Percentiles rank a stretch among this genome's conserved stretches.
phyloP scores from a whole-genome alignment of 2,113 vertebrate species.

The Cygnus buccinator region DNA sequence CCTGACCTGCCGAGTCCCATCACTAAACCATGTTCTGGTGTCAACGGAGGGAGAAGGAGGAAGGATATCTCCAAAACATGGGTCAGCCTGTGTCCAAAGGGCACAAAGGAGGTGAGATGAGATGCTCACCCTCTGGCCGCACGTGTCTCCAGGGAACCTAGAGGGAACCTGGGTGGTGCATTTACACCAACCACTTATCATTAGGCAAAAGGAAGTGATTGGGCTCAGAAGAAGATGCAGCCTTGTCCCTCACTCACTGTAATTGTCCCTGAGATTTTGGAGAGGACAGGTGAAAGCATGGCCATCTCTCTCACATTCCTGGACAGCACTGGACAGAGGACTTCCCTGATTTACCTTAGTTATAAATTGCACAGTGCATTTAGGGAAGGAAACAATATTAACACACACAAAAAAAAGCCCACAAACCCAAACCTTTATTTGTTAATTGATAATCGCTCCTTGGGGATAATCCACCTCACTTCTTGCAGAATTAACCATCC shows the following conservation, averaged over 20 bases:
- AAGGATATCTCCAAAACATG: background rate
- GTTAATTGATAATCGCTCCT: background rate
- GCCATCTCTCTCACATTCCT: background rate
- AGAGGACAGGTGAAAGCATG: background rate
- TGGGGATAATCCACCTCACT: background rate
- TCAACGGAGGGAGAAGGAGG: background rate
- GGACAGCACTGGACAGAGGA: background rate
- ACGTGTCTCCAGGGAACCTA: background rate
- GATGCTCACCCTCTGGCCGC: background rate
- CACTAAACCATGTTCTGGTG: background rate
- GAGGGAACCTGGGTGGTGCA: background rate
- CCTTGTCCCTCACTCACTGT: background rate
- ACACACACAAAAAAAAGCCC: background rate
- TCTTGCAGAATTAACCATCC: background rate
- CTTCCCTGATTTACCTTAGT: background rate
- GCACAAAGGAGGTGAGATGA: background rate
- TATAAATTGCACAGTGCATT: background rate
- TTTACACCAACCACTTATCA: background rate
- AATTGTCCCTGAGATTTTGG: background rate
- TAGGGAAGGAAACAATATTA: background rate
- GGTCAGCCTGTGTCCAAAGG: accelerated
- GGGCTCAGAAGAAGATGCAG: background rate
- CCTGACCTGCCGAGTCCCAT: background rate
- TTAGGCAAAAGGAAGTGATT: background rate
- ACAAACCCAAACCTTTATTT: background rate